phyloP scores from a whole-genome alignment of 2,888 invertebrate genomes.

The Scelioninae gen. 1 region DNA sequence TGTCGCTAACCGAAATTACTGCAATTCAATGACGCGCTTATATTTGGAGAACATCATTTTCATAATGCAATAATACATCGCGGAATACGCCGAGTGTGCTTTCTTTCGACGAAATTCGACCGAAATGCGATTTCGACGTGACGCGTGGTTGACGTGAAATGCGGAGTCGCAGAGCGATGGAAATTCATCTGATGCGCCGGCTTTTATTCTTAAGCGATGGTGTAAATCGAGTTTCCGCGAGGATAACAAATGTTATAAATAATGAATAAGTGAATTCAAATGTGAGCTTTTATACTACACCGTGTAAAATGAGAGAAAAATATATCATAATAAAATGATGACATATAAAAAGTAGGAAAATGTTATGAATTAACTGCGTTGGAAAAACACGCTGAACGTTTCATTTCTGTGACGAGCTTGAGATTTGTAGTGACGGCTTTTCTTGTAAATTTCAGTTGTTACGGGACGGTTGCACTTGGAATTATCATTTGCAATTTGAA shows the following conservation, averaged over 20 bases:
- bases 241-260: conserved; percentile 20
- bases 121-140: conserved; percentile 38
- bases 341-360: neutral
- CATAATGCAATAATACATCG: conserved; percentile 36
- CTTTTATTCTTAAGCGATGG: conserved; percentile 27
- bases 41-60: conserved; percentile 40
- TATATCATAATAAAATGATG: neutral
- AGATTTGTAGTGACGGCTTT: neutral
- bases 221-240: conserved; percentile 27
- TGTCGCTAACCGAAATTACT: neutral
- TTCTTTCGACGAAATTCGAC: conserved; percentile 41
- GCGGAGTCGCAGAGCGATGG: conserved; percentile 33
- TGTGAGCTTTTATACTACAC: neutral
- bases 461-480: neutral
- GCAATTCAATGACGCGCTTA: conserved; percentile 16
- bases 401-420: conserved; percentile 1
- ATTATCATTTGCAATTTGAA: conserved; percentile 19
- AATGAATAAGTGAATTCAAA: conserved; percentile 19
- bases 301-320: neutral
- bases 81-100: conserved; percentile 32
- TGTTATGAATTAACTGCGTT: too few species aligned
- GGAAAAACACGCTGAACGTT: neutral
- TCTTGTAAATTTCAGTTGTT: neutral
- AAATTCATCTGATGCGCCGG: conserved; percentile 28
- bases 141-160: conserved; percentile 43